Conservation (phyloP, 2,113 vertebrate genomes). For the Platanista minor region DNA sequence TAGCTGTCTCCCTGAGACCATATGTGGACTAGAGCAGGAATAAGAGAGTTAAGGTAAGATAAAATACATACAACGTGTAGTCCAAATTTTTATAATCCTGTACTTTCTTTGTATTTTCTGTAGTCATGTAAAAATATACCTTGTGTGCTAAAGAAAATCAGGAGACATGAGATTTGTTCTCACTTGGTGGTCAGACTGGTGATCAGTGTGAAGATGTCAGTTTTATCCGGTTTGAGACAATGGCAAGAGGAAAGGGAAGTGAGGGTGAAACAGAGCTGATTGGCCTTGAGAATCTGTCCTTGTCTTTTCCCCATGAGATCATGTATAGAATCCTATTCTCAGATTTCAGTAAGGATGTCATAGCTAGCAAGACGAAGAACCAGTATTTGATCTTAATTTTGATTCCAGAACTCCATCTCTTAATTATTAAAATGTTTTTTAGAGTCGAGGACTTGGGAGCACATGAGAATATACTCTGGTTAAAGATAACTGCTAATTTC, state of each 20-base stretch:
- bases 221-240: background rate
- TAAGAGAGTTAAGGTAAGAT: background rate
- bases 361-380: background rate
- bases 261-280: background rate
- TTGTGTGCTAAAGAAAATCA: background rate
- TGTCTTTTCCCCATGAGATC: background rate
- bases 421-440: constrained; percentile 24
- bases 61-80: background rate
- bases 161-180: background rate
- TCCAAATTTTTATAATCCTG: background rate
- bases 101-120: background rate
- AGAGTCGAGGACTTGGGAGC: background rate
- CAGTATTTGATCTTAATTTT: constrained; percentile 10
- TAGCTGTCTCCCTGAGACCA: background rate
- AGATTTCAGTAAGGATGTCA: background rate
- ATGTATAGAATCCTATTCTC: background rate
- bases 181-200: background rate
- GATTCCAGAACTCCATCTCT: background rate
- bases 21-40: background rate
- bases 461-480: background rate
- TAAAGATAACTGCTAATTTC: constrained; percentile 27
- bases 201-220: background rate
- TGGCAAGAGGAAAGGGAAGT: background rate
- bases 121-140: background rate
- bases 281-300: background rate